phyloP scores from a whole-genome alignment of 2,888 invertebrate genomes.

The Chalcis sispes region DNA sequence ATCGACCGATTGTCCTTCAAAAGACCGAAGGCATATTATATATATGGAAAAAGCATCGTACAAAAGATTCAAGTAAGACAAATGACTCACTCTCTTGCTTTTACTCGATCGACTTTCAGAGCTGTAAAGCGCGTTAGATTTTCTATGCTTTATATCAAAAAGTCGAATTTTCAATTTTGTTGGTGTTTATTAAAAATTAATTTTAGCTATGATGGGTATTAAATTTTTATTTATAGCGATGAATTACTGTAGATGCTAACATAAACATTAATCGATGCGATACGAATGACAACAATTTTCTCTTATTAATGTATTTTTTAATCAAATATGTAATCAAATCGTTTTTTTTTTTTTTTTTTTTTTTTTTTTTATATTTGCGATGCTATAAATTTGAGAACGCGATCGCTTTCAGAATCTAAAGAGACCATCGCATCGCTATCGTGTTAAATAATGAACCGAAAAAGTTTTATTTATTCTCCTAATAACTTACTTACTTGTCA shows the following conservation, averaged over 20 bases:
- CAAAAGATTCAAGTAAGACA: constrained; percentile 7
- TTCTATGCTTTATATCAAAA: not conserved
- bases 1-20: constrained; percentile 5
- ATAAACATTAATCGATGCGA: not conserved
- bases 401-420: constrained; percentile 6
- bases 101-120: constrained; percentile 18
- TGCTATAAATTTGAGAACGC: not conserved
- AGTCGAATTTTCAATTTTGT: not conserved
- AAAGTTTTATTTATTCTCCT: not conserved
- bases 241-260: not conserved
- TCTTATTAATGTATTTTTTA: too few species aligned
- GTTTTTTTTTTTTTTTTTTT: too few species aligned
- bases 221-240: constrained; percentile 8
- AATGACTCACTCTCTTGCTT: not conserved
- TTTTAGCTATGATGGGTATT: constrained; percentile 20
- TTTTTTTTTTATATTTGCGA: too few species aligned
- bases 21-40: not conserved
- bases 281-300: too few species aligned
- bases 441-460: constrained; percentile 11
- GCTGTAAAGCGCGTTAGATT: not conserved
- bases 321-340: too few species aligned
- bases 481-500: constrained; percentile 55
- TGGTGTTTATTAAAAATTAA: constrained; percentile 18
- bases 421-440: constrained; percentile 1
- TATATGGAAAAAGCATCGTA: constrained; percentile 12